Evolutionary conservation across 2,888 invertebrate species (phyloP).

Genomic region (Conomelus anceps): DNA sequence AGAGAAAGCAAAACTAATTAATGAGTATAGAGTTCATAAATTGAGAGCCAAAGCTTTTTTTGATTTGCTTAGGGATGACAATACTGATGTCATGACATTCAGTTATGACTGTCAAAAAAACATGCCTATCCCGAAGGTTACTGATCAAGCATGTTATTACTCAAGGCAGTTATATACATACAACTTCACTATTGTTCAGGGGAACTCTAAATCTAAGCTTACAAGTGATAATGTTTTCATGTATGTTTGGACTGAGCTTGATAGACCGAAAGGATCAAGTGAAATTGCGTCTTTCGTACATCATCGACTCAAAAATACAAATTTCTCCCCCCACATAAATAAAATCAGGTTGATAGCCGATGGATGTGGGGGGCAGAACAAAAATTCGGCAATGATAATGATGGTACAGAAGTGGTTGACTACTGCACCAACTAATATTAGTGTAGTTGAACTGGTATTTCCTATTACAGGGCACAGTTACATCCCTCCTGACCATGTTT

Average conservation of each 20-base stretch:
- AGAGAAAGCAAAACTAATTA: not conserved
- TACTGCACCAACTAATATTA: too few relatives aligned
- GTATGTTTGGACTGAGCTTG: slow-evolving; percentile 37
- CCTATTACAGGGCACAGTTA: not conserved
- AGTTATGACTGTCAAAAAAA: slow-evolving; percentile 37
- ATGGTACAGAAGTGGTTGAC: slow-evolving; percentile 17
- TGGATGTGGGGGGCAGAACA: slow-evolving; percentile 21
- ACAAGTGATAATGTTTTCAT: slow-evolving; percentile 32
- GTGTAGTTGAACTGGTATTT: too few relatives aligned
- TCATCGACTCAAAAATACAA: slow-evolving; percentile 27
- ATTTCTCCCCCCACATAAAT: not conserved
- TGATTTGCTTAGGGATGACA: too few relatives aligned
- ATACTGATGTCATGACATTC: too few relatives aligned
- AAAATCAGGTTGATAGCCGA: slow-evolving; percentile 16
- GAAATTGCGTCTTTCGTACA: slow-evolving; percentile 37
- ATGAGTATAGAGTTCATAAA: not conserved
- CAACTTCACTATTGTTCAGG: slow-evolving; percentile 38
- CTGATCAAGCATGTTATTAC: slow-evolving; percentile 39
- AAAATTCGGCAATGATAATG: slow-evolving; percentile 12
- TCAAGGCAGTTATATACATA: slow-evolving; percentile 38
- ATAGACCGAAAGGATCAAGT: slow-evolving; percentile 36
- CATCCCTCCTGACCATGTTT: too few relatives aligned
- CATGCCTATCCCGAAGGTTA: slow-evolving; percentile 35
- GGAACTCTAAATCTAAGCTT: slow-evolving; percentile 34
- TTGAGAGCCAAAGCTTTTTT: slow-evolving; percentile 1